phyloP scores from a whole-genome alignment of 1,140 invertebrate genomes.

The Achatina immaculata region DNA sequence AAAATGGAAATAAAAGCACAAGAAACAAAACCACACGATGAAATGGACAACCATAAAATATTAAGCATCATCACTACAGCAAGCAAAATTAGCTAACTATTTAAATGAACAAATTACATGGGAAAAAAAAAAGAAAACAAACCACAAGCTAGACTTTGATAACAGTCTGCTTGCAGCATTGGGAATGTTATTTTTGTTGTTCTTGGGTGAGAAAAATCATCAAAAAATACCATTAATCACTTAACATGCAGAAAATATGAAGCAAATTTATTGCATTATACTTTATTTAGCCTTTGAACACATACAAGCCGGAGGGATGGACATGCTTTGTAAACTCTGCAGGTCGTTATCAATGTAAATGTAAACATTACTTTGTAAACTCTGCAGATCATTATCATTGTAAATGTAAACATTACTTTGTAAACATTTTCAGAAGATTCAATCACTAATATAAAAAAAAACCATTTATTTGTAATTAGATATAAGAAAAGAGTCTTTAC shows the following conservation, averaged over 20 bases:
- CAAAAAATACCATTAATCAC: background rate
- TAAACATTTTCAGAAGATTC: no score
- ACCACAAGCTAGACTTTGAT: background rate
- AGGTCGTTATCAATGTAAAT: background rate
- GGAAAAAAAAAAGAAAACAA: background rate
- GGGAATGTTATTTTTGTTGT: conserved; percentile 13
- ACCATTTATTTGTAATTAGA: no score
- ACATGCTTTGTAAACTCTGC: background rate
- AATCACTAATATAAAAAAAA: no score
- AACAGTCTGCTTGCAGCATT: background rate
- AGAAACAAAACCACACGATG: no score
- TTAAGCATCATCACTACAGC: no score
- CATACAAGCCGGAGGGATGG: background rate
- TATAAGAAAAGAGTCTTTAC: no score
- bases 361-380: background rate
- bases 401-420: background rate
- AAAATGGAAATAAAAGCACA: no score
- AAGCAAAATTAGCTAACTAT: no score
- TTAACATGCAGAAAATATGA: background rate
- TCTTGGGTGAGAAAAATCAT: background rate
- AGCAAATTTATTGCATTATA: background rate
- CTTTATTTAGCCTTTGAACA: background rate
- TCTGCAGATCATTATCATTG: background rate
- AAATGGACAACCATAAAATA: no score
- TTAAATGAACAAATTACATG: no score